Base-by-base conservation (phyloP, 2,797 vertebrate species). In the Manis crassicaudata region DNA sequence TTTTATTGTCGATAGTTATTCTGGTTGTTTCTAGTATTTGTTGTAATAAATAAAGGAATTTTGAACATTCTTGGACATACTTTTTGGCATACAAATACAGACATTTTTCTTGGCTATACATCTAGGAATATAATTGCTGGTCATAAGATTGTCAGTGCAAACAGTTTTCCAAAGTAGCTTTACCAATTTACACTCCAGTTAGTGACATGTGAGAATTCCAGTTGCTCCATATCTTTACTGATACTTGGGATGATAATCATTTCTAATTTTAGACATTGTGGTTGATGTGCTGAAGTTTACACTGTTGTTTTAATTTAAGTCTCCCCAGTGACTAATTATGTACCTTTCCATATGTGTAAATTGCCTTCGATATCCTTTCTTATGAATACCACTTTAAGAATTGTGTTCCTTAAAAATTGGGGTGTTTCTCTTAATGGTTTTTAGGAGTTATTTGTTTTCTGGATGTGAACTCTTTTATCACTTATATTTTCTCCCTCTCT, bases 1-100 rank as follows among this genome's bases (percentile, higher is more conserved):
- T 91, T 95, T 60, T 81, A 65, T 5, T n/a, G 2, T 35, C 94
- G 5, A 62, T 50, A 56, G 32, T 73, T 93, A 46, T 68, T 87
- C 87, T 94, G 43, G 3, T 82, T 92, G 20, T 93, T 91, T 88
- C 43, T 81, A 50, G 37, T 13, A 65, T 80, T 84, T 91, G 37
- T 63, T 88, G 32, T 62, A 68, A 63, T 68, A 89, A 79, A 21
- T 43, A 54, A 77, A 67, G 20, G n/a, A 84, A 58, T 58, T 92
- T 8, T 76, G 5, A 40, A 86, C 29, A 84, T 91, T 87, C 79
- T 76, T 46, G 12, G 92, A 16, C 20, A 40, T 67, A 3, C 58
- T 4, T 90, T 29, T 79, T 63, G 25, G 32, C 90, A 14, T 88
- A 73, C 18, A 81, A 65, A 63, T 88, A 72, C 20, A 84, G 32